These are phyloP conservation scores for Agrotis segetum DNA, from an alignment of 2,888 invertebrate species.

Conservation along the genomic window DNA sequence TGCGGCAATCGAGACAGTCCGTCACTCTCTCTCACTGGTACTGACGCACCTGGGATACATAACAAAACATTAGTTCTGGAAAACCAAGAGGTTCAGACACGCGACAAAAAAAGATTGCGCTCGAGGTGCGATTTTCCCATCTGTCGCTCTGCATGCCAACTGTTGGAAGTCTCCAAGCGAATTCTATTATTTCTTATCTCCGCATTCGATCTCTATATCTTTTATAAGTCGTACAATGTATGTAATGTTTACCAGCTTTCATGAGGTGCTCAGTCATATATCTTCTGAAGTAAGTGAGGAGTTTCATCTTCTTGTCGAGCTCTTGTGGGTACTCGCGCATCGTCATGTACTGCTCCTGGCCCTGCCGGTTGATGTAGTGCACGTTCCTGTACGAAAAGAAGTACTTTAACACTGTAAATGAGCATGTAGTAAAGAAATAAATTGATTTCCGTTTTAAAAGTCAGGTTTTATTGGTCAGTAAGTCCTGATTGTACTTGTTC, in stretches of 20 bases:
- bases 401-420: conserved; percentile 2
- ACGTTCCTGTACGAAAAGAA: conserved; percentile 93
- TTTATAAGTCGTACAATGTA: neutral
- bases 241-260: conserved; percentile 93
- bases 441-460: too few relatives aligned
- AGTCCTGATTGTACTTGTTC: too few relatives aligned
- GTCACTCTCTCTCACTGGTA: conserved; percentile 95
- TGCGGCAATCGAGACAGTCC: conserved; percentile 98
- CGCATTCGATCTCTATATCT: neutral
- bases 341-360: conserved; percentile 97
- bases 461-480: too few relatives aligned
- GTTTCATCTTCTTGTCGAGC: conserved; percentile 98
- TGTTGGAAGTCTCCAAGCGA: neutral
- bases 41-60: conserved; percentile 92
- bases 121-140: neutral
- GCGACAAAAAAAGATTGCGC: neutral
- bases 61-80: neutral
- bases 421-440: neutral
- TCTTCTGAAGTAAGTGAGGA: conserved; percentile 98
- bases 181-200: neutral
- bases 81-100: neutral
- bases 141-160: neutral
- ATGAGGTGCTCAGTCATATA: conserved; percentile 99
- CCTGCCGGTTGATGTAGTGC: conserved; percentile 98
- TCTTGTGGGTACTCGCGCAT: conserved; percentile 94